These are phyloP conservation scores for Thera britannica DNA, from an alignment of 2,888 invertebrate species.

Conservation along the genomic window DNA sequence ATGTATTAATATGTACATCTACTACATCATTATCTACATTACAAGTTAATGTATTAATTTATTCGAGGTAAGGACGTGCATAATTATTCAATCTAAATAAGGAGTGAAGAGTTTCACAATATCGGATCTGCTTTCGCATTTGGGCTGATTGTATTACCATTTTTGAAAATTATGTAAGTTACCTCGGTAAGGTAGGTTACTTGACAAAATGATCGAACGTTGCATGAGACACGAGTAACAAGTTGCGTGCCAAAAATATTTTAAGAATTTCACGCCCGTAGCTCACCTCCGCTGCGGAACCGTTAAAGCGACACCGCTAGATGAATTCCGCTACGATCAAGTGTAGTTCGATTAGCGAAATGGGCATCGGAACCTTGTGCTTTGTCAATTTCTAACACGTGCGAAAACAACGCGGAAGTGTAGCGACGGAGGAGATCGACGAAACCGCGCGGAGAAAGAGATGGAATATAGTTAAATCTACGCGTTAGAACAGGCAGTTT, in stretches of 20 bases:
- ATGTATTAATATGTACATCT: no score
- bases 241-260: conserved; percentile 8
- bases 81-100: conserved; percentile 39
- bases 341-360: no score
- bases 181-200: conserved; percentile 11
- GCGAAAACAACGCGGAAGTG: no score
- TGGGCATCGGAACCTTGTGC: no score
- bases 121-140: conserved; percentile 37
- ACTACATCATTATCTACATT: conserved; percentile 3
- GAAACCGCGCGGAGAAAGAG: no score
- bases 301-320: no score
- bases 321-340: no score
- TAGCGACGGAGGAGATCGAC: no score
- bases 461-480: no score
- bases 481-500: no score
- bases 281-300: no score
- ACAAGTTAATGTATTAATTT: conserved; percentile 45
- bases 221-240: conserved; percentile 1
- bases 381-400: no score
- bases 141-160: conserved; percentile 33
- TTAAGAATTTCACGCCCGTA: neutral
- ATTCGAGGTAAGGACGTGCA: conserved; percentile 31
- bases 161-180: conserved; percentile 40
- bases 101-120: conserved; percentile 39
- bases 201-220: conserved; percentile 2